Conservation (phyloP, 2,113 vertebrate species). For the Anser cygnoides region DNA sequence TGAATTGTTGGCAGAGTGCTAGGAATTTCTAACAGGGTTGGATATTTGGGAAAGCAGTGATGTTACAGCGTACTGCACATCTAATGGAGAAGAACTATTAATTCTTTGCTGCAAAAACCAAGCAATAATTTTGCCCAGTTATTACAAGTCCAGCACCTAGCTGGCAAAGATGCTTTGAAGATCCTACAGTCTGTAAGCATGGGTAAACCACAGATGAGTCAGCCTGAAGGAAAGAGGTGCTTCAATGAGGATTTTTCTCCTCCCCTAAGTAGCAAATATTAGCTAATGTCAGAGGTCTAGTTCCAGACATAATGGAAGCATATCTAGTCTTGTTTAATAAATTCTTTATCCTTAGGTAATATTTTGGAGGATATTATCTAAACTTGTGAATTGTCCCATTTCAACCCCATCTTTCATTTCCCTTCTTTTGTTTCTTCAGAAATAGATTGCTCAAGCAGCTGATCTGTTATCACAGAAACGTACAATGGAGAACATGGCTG, state of each 20-base stretch:
- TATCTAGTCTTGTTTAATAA: background rate
- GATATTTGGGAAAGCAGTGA: background rate
- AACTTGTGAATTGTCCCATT: background rate
- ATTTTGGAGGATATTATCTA: background rate
- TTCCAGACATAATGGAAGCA: background rate
- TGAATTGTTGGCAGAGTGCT: background rate
- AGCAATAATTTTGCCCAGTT: background rate
- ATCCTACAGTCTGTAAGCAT: background rate
- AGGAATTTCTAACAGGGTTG: background rate
- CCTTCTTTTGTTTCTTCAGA: background rate
- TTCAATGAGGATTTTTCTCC: background rate
- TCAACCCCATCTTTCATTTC: background rate
- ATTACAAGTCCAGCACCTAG: background rate
- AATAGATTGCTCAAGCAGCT: background rate
- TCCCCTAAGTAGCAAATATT: background rate
- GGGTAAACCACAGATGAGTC: background rate
- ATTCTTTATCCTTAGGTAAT: background rate
- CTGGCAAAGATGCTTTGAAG: background rate
- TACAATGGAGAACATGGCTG: background rate
- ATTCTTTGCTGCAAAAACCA: background rate
- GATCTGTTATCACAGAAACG: background rate
- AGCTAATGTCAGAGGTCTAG: background rate
- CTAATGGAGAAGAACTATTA: background rate
- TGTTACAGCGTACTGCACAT: background rate
- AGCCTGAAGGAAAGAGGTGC: background rate